Conservation (phyloP, 2,797 vertebrate genomes). For the Melopsittacus undulatus region DNA sequence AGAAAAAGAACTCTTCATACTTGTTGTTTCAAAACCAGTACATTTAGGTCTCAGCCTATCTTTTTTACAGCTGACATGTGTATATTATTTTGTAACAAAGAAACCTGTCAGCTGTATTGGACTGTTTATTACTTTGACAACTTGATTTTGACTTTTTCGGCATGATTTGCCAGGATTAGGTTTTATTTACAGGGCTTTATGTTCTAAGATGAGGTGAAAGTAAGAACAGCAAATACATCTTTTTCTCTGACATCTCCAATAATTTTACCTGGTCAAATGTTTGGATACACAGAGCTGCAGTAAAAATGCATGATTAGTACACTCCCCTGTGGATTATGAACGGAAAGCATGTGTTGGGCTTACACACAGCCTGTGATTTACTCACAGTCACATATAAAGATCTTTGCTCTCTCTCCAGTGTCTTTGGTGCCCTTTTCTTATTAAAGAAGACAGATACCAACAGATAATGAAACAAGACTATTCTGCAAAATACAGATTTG, state of each 20-base stretch:
- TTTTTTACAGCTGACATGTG: slow-evolving; percentile 29
- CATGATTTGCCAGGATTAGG: slow-evolving; percentile 62
- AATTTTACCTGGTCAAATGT: slow-evolving; percentile 51
- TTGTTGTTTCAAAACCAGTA: background rate
- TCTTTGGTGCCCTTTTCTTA: slow-evolving; percentile 23
- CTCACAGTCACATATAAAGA: slow-evolving; percentile 16
- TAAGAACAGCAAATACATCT: slow-evolving; percentile 63
- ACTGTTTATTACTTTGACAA: slow-evolving; percentile 57
- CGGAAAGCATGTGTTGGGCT: slow-evolving; percentile 36
- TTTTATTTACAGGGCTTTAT: slow-evolving; percentile 62
- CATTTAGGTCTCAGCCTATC: slow-evolving; percentile 34
- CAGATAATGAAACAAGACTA: slow-evolving; percentile 6
- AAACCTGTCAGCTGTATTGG: slow-evolving; percentile 37
- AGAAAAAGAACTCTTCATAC: background rate
- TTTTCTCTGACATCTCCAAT: slow-evolving; percentile 51
- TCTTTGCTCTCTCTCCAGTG: slow-evolving; percentile 29
- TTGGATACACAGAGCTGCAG: slow-evolving; percentile 41
- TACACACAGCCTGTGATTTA: slow-evolving; percentile 43
- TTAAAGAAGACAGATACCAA: slow-evolving; percentile 44
- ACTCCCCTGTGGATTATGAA: slow-evolving; percentile 35
- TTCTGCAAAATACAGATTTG: background rate
- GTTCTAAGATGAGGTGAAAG: slow-evolving; percentile 64
- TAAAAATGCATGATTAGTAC: slow-evolving; percentile 46
- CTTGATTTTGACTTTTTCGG: slow-evolving; percentile 65
- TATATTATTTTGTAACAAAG: slow-evolving; percentile 44